Base-by-base conservation (phyloP, 2,888 invertebrate species). In the Gisinianus flammeolus region DNA sequence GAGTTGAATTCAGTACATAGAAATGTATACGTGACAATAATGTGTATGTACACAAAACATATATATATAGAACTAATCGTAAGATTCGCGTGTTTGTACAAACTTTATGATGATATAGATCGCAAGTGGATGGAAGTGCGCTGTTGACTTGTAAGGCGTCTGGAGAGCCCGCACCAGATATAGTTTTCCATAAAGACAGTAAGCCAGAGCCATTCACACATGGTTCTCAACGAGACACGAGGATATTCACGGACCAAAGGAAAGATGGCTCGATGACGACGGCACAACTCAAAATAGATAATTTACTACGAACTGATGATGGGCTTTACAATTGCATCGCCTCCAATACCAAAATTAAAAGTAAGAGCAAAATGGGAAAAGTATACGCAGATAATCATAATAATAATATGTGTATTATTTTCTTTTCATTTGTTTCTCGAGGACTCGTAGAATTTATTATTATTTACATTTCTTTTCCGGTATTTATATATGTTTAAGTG, bases 321-420 rank as follows among this genome's bases (percentile, higher is more conserved):
- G 96, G 96, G 0, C 89, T 96, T 10, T 96, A 96, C 86, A 93
- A 93, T 86, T 96, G 96, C 86, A 90, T 93, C 71, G 95, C 95
- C 5, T 89, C 90, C 85, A 96, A 95, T 85, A 90, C 91, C 85
- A 85, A 83, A 62, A 80, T 81, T 22, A 62, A 79, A 85, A 84
- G 85, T 86, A 81, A 44, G 44, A 44, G 6, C 44, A 44, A 44
- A 35, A 35, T 35, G 35, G 35, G 35, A 12, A 12, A 35, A 12
- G 12, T 35, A 35, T 35, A 35, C 35, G 12, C 35, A 44, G 44
- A 44, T 28, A 44, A 1, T 44, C 44, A 44, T n/a, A 44, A 4
- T 44, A 6, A 44, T 19, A 44, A 6, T 44, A 2, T 44, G 2
- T 44, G 2, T 44, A 44, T 19, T 44, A 19, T 44, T 44, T 44